Conservation (phyloP, 2,888 invertebrate species). For the Microplitis deprimator region DNA sequence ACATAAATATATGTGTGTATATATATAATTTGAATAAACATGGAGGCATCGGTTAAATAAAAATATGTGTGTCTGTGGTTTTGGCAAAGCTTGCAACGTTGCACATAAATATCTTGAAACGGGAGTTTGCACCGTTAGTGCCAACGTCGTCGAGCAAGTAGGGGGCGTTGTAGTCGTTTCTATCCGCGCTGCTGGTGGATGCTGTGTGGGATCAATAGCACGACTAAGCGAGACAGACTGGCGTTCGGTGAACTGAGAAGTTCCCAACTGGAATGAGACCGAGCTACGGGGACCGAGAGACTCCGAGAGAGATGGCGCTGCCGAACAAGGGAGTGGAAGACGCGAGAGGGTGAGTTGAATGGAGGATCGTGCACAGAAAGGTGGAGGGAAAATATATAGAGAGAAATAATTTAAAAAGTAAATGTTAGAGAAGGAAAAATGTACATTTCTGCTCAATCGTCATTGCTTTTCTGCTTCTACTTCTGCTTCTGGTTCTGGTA, state of each 20-base stretch:
- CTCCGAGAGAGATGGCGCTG: slow-evolving; percentile 10
- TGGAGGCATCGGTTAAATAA: slow-evolving; percentile 10
- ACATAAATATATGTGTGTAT: neutral
- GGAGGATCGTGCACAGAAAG: slow-evolving; percentile 52
- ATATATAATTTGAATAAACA: neutral
- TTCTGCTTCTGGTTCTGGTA: neutral
- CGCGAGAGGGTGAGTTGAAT: slow-evolving; percentile 62
- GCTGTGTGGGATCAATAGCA: slow-evolving; percentile 72
- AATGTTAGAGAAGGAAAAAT: neutral
- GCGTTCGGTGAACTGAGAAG: slow-evolving; percentile 21
- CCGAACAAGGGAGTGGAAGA: slow-evolving; percentile 29
- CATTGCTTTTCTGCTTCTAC: slow-evolving; percentile 12
- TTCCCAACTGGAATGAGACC: slow-evolving; percentile 7
- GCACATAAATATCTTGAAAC: slow-evolving; percentile 40
- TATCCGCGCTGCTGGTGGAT: slow-evolving; percentile 67
- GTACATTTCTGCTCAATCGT: neutral
- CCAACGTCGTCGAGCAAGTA: slow-evolving; percentile 50
- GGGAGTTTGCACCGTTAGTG: slow-evolving; percentile 26
- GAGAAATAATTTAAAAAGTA: slow-evolving; percentile 1
- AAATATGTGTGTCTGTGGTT: slow-evolving; percentile 15
- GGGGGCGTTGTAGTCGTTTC: slow-evolving; percentile 65
- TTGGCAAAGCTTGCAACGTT: slow-evolving; percentile 42
- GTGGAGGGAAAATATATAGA: slow-evolving; percentile 41
- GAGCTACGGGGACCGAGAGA: slow-evolving; percentile 8
- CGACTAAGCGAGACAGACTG: slow-evolving; percentile 53